Evolutionary conservation across 1,140 invertebrate species (phyloP), one percentile per base, ranked within the genome.

Genomic region (Harlomillsia oculata): DNA sequence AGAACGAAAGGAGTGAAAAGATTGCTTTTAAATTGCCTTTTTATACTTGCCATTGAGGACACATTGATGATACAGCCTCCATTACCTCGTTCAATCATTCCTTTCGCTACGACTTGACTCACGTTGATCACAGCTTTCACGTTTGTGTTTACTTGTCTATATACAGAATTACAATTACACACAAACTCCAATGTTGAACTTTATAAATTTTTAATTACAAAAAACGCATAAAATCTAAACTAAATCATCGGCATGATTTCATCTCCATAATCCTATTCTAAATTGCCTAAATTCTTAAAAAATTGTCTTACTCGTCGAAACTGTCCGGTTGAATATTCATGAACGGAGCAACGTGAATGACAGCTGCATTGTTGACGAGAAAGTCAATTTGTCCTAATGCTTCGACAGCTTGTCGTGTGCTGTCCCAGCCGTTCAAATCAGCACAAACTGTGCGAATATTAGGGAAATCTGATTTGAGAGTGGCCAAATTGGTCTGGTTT

Each of bases 21-120:
- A 43, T 43, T 16, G 40, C 4, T 43, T 4, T 14, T 9, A 34
- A 14, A 5, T 16, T n/a, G n/a, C n/a, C n/a, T n/a, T n/a, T n/a
- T n/a, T n/a, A n/a, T n/a, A n/a, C 23, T 39, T 39, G 40, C 49
- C 39, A 39, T 39, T 4, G 34, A 39, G 3, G 49, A 52, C 11
- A 95, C 70, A 69, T 95, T 94, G 0, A 96, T 90, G 63, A 96
- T 90, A 34, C 81, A 75, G 36, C 90, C 87, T 41, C 78, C 75
- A 36, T 72, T 72, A 66, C 82, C 83, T n/a, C 81, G 75, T 41
- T 79, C 72, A 16, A 89, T 77, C 80, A 90, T 82, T 65, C 79
- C 74, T 64, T 78, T 77, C 21, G 82, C 80, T 56, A 89, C 79
- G 59, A 52, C 49, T 41, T 52, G 49, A 14, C 49, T 52, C 6